phyloP scores from a whole-genome alignment of 2,888 invertebrate genomes.

The Lithosia quadra region DNA sequence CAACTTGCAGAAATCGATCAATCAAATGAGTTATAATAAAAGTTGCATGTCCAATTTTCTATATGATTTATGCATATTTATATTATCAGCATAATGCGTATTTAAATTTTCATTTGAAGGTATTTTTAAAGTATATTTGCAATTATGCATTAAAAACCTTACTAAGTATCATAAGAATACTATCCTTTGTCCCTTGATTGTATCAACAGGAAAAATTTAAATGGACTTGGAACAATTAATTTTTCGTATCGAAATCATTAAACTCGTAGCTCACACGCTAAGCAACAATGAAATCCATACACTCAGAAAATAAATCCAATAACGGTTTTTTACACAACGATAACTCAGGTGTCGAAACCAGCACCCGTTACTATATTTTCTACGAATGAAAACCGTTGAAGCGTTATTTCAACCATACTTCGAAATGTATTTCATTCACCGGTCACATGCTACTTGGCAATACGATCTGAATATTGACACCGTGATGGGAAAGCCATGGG shows the following conservation, averaged over 20 bases:
- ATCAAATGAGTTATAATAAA: no score
- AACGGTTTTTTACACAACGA: not conserved
- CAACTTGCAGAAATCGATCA: no score
- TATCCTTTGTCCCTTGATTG: no score
- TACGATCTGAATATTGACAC: conserved; percentile 61
- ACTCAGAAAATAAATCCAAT: not conserved
- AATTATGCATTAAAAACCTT: not conserved
- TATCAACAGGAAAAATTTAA: not conserved
- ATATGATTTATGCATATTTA: no score
- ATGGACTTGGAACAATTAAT: no score
- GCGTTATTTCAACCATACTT: conserved; percentile 18
- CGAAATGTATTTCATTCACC: conserved; percentile 31
- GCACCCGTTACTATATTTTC: conserved; percentile 18
- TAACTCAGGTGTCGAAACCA: conserved; percentile 14
- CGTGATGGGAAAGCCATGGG: conserved; percentile 72
- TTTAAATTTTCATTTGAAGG: no score
- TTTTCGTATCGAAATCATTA: not conserved
- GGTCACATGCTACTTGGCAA: conserved; percentile 32
- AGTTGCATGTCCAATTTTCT: no score
- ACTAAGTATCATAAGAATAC: no score
- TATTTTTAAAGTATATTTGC: no score
- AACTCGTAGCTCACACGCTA: not conserved
- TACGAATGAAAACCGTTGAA: conserved; percentile 13
- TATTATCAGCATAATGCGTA: no score
- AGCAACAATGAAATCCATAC: not conserved